phyloP scores from a whole-genome alignment of 1,140 invertebrate genomes.

The Brachionus rotundiformis region DNA sequence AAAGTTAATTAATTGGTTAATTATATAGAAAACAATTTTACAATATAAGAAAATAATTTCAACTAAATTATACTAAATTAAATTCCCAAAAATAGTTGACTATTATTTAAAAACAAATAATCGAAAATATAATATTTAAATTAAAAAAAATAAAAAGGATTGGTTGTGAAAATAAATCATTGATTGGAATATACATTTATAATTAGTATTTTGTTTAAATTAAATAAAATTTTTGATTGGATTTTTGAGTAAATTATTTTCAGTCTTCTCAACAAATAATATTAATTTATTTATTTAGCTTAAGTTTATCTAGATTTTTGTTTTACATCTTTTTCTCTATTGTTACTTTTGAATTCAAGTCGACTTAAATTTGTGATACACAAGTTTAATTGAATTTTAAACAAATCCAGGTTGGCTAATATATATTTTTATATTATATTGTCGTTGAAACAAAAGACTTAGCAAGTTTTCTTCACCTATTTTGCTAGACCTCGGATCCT shows the following conservation, averaged over 20 bases:
- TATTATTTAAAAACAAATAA: slow-evolving; percentile 23
- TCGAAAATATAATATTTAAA: not conserved
- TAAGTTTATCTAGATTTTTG: not conserved
- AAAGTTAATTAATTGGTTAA: not conserved
- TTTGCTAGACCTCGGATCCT: not conserved
- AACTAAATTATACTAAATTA: not conserved
- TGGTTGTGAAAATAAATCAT: not conserved
- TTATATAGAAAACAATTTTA: not conserved
- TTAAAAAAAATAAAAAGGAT: not conserved
- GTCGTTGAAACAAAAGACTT: not conserved
- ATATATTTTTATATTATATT: not conserved
- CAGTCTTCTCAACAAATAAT: not conserved
- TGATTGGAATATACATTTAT: not conserved
- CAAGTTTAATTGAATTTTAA: slow-evolving; percentile 6
- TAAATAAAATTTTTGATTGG: not conserved
- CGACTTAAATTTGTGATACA: not conserved
- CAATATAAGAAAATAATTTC: not conserved
- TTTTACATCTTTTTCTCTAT: slow-evolving; percentile 1
- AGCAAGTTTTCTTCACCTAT: not conserved
- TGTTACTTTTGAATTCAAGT: not conserved
- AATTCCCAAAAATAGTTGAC: not conserved
- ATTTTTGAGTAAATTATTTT: not conserved
- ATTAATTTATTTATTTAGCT: too few species aligned
- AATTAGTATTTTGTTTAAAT: not conserved
- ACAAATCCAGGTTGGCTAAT: slow-evolving; percentile 16